phyloP scores from a whole-genome alignment of 1,140 invertebrate genomes.

The Bombus confusus region DNA sequence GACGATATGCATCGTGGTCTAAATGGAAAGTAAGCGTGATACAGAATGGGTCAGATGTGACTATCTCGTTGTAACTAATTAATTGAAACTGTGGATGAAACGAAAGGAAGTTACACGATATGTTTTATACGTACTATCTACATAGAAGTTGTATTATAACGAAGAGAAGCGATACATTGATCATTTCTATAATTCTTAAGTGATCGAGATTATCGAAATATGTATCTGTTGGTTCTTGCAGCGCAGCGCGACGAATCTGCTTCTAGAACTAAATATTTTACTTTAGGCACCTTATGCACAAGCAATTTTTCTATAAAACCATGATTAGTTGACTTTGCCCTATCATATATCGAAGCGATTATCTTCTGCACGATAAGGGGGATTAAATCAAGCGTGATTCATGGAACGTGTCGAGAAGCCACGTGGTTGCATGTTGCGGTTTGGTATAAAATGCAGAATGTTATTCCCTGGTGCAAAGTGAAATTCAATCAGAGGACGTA shows the following conservation, averaged over 20 bases:
- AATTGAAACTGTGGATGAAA: neutral
- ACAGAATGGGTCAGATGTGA: neutral
- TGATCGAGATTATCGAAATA: neutral
- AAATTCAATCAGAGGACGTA: neutral
- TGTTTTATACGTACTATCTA: too few species aligned
- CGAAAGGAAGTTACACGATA: too few species aligned
- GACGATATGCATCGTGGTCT: neutral
- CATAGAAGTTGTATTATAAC: neutral
- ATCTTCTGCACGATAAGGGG: slow-evolving; percentile 50
- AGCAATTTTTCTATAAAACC: neutral
- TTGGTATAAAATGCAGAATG: neutral
- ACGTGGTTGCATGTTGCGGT: slow-evolving; percentile 26
- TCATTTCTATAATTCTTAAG: neutral
- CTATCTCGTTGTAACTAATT: too few species aligned
- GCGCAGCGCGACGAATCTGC: neutral
- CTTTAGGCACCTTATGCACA: neutral
- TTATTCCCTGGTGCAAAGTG: slow-evolving; percentile 3
- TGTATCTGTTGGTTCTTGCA: neutral
- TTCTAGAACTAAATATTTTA: neutral
- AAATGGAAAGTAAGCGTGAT: neutral
- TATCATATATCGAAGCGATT: slow-evolving; percentile 18
- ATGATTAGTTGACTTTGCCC: slow-evolving; percentile 30
- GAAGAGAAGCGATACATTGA: neutral
- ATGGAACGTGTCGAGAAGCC: slow-evolving; percentile 13
- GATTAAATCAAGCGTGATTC: slow-evolving; percentile 41